Percentiles rank a stretch among this genome's conserved stretches.
Conservation (phyloP, 1,140 invertebrate species). For the Papilio machaon region DNA sequence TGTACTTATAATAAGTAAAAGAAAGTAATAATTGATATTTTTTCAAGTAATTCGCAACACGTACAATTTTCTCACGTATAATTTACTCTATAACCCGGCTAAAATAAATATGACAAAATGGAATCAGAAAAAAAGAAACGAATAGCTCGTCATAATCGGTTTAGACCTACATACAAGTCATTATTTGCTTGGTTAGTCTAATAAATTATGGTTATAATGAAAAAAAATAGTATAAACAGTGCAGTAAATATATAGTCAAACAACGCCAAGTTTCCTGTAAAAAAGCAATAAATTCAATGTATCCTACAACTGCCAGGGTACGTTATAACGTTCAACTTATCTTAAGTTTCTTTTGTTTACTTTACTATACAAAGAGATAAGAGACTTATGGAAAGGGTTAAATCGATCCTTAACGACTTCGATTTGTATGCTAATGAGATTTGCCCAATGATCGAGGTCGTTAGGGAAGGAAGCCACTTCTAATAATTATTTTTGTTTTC, state of each 20-base stretch:
- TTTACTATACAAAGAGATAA: slow-evolving; percentile 24
- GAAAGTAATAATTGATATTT: slow-evolving; percentile 1
- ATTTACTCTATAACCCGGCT: too few species aligned
- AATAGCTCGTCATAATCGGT: too few species aligned
- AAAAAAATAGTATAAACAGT: too few species aligned
- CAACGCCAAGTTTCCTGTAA: background rate
- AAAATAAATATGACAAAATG: too few species aligned
- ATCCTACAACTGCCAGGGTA: background rate
- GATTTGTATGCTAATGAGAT: slow-evolving; percentile 40
- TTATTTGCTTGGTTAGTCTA: background rate
- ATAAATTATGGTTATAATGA: background rate
- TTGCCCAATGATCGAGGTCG: slow-evolving; percentile 37
- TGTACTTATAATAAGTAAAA: background rate
- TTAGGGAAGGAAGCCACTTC: slow-evolving; percentile 36
- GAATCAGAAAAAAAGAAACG: too few species aligned
- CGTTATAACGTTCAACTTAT: slow-evolving; percentile 18
- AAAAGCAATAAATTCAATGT: background rate
- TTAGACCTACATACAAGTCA: too few species aligned
- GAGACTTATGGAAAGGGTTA: slow-evolving; percentile 36
- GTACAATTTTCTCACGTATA: too few species aligned
- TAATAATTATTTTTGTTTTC: slow-evolving; percentile 29
- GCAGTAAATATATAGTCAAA: background rate
- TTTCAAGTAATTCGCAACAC: background rate
- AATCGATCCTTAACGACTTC: slow-evolving; percentile 39
- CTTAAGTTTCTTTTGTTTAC: slow-evolving; percentile 35